These are phyloP conservation scores for Adoxophyes honmai DNA, from an alignment of 1,140 invertebrate species.

Conservation along the genomic window DNA sequence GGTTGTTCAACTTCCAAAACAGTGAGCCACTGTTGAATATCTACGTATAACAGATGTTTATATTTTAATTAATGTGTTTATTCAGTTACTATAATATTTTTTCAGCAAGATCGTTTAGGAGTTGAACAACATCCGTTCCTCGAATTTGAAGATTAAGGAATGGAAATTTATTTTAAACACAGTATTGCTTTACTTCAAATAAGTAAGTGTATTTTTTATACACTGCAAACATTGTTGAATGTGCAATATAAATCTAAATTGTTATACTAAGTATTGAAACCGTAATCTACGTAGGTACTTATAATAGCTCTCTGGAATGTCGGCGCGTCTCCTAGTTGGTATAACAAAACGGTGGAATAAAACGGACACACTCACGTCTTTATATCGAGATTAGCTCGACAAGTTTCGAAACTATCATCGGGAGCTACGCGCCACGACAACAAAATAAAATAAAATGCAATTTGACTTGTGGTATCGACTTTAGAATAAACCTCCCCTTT, in stretches of 20 bases:
- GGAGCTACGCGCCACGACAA: no score
- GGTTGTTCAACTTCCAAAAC: constrained; percentile 4
- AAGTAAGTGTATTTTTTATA: not conserved
- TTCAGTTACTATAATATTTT: constrained; percentile 10
- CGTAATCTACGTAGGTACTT: not conserved
- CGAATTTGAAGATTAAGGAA: not conserved
- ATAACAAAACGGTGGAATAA: no score
- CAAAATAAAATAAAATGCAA: no score
- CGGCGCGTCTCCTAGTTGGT: not conserved
- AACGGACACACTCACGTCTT: no score
- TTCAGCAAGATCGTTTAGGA: not conserved
- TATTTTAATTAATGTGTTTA: constrained; percentile 13
- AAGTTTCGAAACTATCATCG: no score
- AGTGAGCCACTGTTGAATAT: not conserved
- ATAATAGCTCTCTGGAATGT: constrained; percentile 3
- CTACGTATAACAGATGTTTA: constrained; percentile 2
- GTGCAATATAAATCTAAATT: not conserved
- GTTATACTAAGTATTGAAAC: not conserved
- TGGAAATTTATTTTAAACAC: not conserved
- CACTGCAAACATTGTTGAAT: not conserved
- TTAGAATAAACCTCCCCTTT: no score
- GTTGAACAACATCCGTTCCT: not conserved
- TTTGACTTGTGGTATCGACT: no score
- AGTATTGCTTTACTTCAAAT: not conserved
- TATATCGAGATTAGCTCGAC: no score